phyloP scores from a whole-genome alignment of 2,113 vertebrate species.

The Gracilinanus agilis region DNA sequence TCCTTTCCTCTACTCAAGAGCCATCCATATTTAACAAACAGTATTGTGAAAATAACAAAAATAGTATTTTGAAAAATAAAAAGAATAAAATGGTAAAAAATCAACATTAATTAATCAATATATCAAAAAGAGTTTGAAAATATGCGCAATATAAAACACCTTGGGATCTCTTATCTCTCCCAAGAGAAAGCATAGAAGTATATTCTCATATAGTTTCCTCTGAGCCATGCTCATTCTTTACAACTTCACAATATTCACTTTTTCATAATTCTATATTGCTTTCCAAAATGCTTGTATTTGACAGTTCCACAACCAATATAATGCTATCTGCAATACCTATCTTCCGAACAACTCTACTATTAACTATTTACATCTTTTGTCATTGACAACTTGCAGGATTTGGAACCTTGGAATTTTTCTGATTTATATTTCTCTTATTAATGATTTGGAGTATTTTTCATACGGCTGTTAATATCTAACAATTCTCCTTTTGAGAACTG shows the following conservation, averaged over 20 bases:
- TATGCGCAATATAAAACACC: not conserved
- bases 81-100: not conserved
- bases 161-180: not conserved
- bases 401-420: no score
- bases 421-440: no score
- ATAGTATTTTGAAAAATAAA: not conserved
- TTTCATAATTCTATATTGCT: not conserved
- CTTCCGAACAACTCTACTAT: no score
- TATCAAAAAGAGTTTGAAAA: not conserved
- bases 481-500: no score
- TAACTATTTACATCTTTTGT: no score
- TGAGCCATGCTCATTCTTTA: not conserved
- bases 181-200: not conserved
- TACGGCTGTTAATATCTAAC: no score
- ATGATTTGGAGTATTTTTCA: no score
- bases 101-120: not conserved
- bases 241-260: not conserved
- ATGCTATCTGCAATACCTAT: no score
- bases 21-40: not conserved
- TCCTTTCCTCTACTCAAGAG: not conserved
- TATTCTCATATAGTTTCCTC: not conserved
- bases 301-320: no score
- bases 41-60: not conserved
- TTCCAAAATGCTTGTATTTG: not conserved
- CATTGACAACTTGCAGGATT: no score